Evolutionary conservation across 2,888 invertebrate genomes (phyloP).

Genomic region (Acronicta aceris): DNA sequence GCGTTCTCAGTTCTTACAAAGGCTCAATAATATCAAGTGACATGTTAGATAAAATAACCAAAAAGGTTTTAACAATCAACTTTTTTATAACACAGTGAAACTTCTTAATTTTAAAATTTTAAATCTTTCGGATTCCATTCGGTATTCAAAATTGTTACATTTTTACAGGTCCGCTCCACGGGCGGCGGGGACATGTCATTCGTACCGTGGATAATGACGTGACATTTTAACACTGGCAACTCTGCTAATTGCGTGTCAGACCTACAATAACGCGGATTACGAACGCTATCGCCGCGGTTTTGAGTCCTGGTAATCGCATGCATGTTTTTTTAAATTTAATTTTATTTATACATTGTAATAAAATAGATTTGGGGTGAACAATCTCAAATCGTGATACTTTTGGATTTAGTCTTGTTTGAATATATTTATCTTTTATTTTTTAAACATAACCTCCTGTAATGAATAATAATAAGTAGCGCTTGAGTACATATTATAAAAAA

Average conservation of each 20-base stretch:
- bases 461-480: too few species aligned
- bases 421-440: too few species aligned
- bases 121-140: conserved; percentile 21
- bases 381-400: too few species aligned
- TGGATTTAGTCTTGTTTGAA: too few species aligned
- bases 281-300: conserved; percentile 23
- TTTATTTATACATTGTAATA: too few species aligned
- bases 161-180: conserved; percentile 42
- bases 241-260: conserved; percentile 64
- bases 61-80: too few species aligned
- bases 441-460: too few species aligned
- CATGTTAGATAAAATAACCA: too few species aligned
- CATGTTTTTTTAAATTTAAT: too few species aligned
- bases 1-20: too few species aligned
- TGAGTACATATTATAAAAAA: conserved; percentile 11
- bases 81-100: background rate
- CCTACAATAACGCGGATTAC: conserved; percentile 50
- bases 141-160: conserved; percentile 28
- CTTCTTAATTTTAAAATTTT: conserved; percentile 5
- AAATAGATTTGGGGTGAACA: too few species aligned
- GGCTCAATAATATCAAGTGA: too few species aligned
- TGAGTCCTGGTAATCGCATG: conserved; percentile 7
- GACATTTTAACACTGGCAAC: conserved; percentile 59
- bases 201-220: conserved; percentile 59
- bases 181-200: conserved; percentile 57